Conservation (phyloP, 1,140 invertebrate genomes). For the Drosophila mauritiana region DNA sequence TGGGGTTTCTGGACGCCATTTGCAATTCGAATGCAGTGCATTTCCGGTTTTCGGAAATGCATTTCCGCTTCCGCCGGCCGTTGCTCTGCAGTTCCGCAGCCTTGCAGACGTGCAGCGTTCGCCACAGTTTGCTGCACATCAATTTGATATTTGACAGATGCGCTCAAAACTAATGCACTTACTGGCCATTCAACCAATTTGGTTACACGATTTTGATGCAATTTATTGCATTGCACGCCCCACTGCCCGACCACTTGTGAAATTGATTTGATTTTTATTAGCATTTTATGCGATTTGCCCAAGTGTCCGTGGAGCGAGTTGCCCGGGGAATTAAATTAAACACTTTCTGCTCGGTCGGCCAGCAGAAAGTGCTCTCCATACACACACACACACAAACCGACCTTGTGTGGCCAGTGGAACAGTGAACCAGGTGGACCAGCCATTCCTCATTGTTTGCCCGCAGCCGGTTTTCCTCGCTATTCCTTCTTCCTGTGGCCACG, state of each 20-base stretch:
- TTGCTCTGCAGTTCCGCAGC: constrained; percentile 14
- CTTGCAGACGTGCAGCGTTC: constrained; percentile 21
- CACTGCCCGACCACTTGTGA: constrained; percentile 52
- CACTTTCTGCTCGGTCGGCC: constrained; percentile 28
- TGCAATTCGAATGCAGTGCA: constrained; percentile 73
- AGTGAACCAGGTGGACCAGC: constrained; percentile 25
- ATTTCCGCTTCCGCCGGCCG: constrained; percentile 68
- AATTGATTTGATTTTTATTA: constrained; percentile 79
- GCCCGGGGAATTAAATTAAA: constrained; percentile 49
- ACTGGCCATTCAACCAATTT: constrained; percentile 78
- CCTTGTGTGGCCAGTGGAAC: constrained; percentile 20
- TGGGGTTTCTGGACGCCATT: constrained; percentile 36
- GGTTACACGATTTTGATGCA: constrained; percentile 72
- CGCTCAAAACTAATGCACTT: constrained; percentile 65
- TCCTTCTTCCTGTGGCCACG: constrained; percentile 8
- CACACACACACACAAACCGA: constrained; percentile 9
- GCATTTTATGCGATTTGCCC: constrained; percentile 63
- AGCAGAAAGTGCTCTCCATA: constrained; percentile 2
- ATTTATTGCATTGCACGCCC: constrained; percentile 66
- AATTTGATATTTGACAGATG: constrained; percentile 71
- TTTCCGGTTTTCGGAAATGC: constrained; percentile 78
- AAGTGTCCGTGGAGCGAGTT: constrained; percentile 23
- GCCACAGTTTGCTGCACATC: constrained; percentile 46
- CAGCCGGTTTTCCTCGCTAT: constrained; percentile 14
- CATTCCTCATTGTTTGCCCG: constrained; percentile 47